Base-by-base conservation (phyloP, 2,113 vertebrate species). In the Microcebus lehilahytsara region DNA sequence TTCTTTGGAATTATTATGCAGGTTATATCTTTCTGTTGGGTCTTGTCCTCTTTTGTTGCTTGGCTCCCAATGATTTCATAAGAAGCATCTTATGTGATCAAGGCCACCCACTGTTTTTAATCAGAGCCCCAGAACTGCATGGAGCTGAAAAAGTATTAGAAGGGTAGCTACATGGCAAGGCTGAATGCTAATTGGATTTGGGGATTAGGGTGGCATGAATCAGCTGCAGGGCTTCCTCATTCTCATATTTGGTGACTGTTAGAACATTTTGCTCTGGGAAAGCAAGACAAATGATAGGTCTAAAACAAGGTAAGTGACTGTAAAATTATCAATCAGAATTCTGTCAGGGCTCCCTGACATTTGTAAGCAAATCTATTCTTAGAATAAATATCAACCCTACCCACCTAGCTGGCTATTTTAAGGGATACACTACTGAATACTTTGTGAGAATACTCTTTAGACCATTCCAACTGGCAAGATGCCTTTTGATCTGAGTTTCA, bases 51-150 rank as follows among this genome's bases (percentile, higher is more conserved):
- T 93, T 95, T 93, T 17, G 46, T 58, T 64, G 71, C 13, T 85
- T 87, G 69, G 5, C 23, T 96, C 30, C 25, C 60, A 37, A 10
- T 86, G 42, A 90, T 85, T 97, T 92, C 94, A 77, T 84, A 90
- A 87, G 95, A 95, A 92, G 25, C 40, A 64, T 42, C 88, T 72
- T 92, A 77, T 30, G 22, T 67, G 66, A 96, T 86, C 69, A 87
- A 85, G 53, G 88, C 56, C 51, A 92, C 90, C 69, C 37, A 97
- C 90, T 85, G 80, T 66, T 98, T 97, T 92, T 96, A 96, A 95
- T 95, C 90, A 96, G 94, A 91, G 64, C n/a, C 4, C 11, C n/a
- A 92, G 80, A 83, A 49, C 66, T 58, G n/a, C 64, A 30, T 62
- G 81, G 49, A 64, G 58, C 84, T 95, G 69, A 64, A 51, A 92